Base-by-base conservation (phyloP, 1,140 invertebrate genomes). In the Teleogryllus occipitalis region DNA sequence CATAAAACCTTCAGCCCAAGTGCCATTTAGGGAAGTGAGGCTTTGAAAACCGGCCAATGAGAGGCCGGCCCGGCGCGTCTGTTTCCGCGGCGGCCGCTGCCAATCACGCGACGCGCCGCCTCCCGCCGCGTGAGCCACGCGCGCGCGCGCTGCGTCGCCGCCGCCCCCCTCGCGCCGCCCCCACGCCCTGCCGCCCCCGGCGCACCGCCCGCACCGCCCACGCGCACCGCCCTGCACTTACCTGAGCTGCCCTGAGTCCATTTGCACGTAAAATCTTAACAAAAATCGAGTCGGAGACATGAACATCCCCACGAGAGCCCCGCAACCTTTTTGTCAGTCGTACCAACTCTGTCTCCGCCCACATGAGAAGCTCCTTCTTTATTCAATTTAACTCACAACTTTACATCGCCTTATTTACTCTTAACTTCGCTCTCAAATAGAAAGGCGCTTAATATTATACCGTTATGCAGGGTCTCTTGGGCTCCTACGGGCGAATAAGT, bases 1-100 rank as follows among this genome's bases (percentile, higher is more conserved):
- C 83, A 85, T 85, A 85, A 85, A 85, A 84, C 84, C 84, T 84
- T 84, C 83, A 84, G 83, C 81, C 82, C 81, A 83, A 83, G 82
- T 84, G 84, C 84, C 84, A 85, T 85, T 85, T 83, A 82, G 82
- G 82, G 83, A 83, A 84, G 83, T 83, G 82, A 83, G 83, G 81
- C 82, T 84, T 83, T 82, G 80, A 82, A 78, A 80, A 77, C 74
- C 82, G 81, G 81, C 85, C 85, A 85, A 85, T 85, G 81, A 81
- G 82, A 78, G 76, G 48, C n/a, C 82, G 83, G 82, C 79, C 81
- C 83, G 81, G 82, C 81, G 82, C 83, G 83, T 84, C 82, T 82
- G 82, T 83, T 82, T 83, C 82, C 82, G 79, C 77, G 76, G 75
- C 80, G 73, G 81, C 78, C 82, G 75, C 82, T 81, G 81, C 82